These are phyloP conservation scores for Lithophane ornitopus DNA, from an alignment of 2,888 invertebrate species.

Conservation along the genomic window DNA sequence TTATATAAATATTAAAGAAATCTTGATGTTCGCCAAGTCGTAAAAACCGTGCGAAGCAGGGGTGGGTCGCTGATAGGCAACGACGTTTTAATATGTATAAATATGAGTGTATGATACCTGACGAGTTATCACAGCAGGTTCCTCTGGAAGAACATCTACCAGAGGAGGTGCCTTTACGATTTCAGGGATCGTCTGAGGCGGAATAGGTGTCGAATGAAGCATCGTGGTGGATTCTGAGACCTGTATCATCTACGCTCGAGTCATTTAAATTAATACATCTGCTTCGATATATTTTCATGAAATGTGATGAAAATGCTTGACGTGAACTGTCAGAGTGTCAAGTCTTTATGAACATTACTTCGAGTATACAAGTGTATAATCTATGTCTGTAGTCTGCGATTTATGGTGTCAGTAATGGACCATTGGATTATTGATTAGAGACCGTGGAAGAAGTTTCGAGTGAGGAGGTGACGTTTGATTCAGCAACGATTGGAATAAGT, in stretches of 20 bases:
- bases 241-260: neutral
- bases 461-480: neutral
- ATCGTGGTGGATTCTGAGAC: slow-evolving; percentile 43
- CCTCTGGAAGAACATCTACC: slow-evolving; percentile 46
- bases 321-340: slow-evolving; percentile 13
- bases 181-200: slow-evolving; percentile 61
- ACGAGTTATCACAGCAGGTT: slow-evolving; percentile 1
- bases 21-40: neutral
- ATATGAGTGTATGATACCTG: slow-evolving; percentile 23
- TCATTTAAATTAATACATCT: slow-evolving; percentile 26
- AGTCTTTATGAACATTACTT: no score
- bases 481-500: neutral
- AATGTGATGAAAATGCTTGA: slow-evolving; percentile 31
- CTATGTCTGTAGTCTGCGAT: no score
- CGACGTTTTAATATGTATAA: neutral
- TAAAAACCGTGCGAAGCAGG: neutral
- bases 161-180: slow-evolving; percentile 45
- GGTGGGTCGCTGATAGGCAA: neutral
- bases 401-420: no score
- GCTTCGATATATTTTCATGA: neutral
- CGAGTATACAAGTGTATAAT: no score
- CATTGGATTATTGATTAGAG: neutral
- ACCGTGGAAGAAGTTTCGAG: neutral
- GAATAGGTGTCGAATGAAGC: slow-evolving; percentile 73
- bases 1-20: neutral